Evolutionary conservation across 2,888 invertebrate species (phyloP), one percentile per base, ranked within the genome.

Genomic region (Ischnus inquisitorius): DNA sequence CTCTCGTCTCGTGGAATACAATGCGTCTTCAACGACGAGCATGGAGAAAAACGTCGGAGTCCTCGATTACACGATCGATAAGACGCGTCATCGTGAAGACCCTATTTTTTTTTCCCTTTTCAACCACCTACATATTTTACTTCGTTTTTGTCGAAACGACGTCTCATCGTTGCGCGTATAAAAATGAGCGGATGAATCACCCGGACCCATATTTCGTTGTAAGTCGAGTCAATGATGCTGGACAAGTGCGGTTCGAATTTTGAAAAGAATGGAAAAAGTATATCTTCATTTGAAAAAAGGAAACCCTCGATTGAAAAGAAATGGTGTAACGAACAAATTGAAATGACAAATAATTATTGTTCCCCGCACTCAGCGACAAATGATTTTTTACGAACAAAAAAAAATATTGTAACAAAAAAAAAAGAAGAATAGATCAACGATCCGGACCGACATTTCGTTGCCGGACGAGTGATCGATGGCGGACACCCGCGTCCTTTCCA

Each of bases 1-100:
- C 41, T 46, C 22, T 64, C 16, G 25, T 71, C 68, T 41, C 25
- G 54, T 25, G 25, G 6, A n/a, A 25, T 28, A 82, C 81, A 74
- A 82, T 75, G 72, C 82, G 41, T 64, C 74, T 74, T 78, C 77
- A 77, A 68, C 68, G 46, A 74, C 48, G 82, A 79, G 78, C 78
- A 74, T 2, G 48, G 39, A 46, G 57, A 57, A 72, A 72, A 77
- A 77, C 57, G 57, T 14, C n/a, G 8, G 46, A 46, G 46, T 60
- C 25, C 25, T 12, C 57, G 28, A 46, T 46, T 34, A 46, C 46
- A 14, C 57, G 48, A 51, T 72, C 51, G 80, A 68, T 74, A 51
- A 75, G 67, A 60, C 74, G 16, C 72, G 74, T 79, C 72, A 79
- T 79, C 72, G 65, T 68, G 4, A 12, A 48, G 68, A 74, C 57